Evolutionary conservation across 2,797 vertebrate species (phyloP).

Genomic region (Chrysocyon brachyurus): DNA sequence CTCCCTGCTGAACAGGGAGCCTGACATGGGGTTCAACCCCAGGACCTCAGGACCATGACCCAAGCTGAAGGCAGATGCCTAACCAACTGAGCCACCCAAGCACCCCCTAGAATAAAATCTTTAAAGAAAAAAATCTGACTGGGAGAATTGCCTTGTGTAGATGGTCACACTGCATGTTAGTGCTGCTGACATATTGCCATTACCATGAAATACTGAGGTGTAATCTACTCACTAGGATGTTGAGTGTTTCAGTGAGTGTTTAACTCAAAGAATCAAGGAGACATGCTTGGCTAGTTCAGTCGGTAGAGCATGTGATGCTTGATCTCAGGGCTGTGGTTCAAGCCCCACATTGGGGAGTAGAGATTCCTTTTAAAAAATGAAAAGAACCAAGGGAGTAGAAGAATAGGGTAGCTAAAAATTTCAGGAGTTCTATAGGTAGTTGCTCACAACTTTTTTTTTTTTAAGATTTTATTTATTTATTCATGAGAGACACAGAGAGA

Average conservation of each 20-base stretch:
- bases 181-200: neutral
- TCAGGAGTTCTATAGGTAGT: neutral
- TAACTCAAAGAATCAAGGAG: neutral
- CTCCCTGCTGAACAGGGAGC: too few relatives aligned
- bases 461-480: too few relatives aligned
- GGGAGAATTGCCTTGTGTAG: neutral
- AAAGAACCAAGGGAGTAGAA: neutral
- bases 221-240: neutral
- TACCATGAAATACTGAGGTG: conserved; percentile 19
- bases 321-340: neutral
- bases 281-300: neutral
- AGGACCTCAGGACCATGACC: too few relatives aligned
- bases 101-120: too few relatives aligned
- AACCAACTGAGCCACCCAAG: too few relatives aligned
- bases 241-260: neutral
- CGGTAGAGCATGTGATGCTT: neutral
- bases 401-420: neutral
- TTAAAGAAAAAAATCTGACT: neutral
- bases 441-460: neutral
- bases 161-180: neutral
- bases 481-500: too few relatives aligned
- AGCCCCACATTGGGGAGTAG: neutral
- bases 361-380: neutral
- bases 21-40: too few relatives aligned
- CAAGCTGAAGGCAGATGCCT: too few relatives aligned